Percentiles rank a stretch among this genome's conserved stretches.
These are phyloP conservation scores for Xestoiulus laeticollis DNA, from an alignment of 2,888 invertebrate genomes.

Conservation along the genomic window DNA sequence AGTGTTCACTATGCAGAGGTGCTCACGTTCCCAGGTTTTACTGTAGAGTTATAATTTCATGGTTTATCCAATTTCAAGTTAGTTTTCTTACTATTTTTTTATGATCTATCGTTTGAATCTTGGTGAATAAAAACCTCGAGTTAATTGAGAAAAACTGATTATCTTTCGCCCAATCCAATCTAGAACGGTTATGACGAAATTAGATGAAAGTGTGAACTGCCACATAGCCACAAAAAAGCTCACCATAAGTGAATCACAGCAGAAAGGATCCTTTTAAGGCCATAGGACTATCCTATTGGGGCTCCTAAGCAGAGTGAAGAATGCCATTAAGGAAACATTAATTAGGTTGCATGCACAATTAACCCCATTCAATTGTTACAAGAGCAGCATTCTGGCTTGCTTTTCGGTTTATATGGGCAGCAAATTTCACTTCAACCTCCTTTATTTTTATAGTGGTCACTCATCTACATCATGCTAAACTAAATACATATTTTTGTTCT, in stretches of 20 bases:
- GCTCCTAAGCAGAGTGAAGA: slow-evolving; percentile 23
- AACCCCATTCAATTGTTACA: slow-evolving; percentile 42
- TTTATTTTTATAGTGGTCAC: neutral
- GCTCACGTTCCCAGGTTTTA: no score
- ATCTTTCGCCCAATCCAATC: slow-evolving; percentile 13
- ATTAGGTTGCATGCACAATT: slow-evolving; percentile 55
- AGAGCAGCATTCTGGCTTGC: neutral
- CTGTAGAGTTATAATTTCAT: no score
- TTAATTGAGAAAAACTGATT: slow-evolving; percentile 3
- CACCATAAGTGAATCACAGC: neutral
- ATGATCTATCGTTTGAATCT: neutral
- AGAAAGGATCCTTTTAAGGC: neutral
- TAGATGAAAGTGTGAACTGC: neutral
- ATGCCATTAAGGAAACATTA: slow-evolving; percentile 54
- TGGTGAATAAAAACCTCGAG: neutral
- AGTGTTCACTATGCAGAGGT: no score
- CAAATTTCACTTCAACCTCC: neutral
- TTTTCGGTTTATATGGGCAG: neutral
- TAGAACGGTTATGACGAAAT: neutral
- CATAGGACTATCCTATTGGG: slow-evolving; percentile 27
- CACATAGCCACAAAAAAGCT: neutral
- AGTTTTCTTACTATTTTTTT: neutral
- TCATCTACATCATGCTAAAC: neutral
- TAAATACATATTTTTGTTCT: neutral
- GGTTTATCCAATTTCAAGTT: neutral